phyloP scores from a whole-genome alignment of 1,140 invertebrate species.

The Yoshiicerus persimilis region DNA sequence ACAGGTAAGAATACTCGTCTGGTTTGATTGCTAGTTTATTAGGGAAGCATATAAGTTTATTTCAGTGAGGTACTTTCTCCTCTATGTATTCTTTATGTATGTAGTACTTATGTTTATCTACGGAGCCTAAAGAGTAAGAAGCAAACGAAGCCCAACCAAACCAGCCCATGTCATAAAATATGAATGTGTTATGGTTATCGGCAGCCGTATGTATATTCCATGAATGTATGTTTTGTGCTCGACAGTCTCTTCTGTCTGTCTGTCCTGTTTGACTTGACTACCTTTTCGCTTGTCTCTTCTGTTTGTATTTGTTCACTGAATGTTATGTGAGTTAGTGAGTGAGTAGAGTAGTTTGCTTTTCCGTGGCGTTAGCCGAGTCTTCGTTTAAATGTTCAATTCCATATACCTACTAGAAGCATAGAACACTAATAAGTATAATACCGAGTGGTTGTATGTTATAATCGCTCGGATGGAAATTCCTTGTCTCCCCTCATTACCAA shows the following conservation, averaged over 20 bases:
- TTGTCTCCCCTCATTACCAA: conserved; percentile 33
- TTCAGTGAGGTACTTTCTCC: neutral
- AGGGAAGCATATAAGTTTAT: neutral
- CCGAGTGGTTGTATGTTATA: neutral
- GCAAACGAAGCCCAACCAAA: neutral
- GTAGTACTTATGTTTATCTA: neutral
- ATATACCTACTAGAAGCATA: too few species aligned
- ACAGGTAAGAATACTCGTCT: too few species aligned
- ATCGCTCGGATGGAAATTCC: conserved; percentile 29
- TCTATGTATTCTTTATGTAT: neutral
- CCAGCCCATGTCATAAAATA: neutral
- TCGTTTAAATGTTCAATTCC: neutral
- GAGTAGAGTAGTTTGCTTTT: conserved; percentile 9
- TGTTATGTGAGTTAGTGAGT: neutral
- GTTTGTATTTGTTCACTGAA: conserved; percentile 27
- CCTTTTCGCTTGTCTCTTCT: neutral
- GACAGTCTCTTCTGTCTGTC: neutral
- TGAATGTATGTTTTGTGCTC: neutral
- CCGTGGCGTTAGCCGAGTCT: neutral
- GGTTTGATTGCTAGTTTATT: neutral
- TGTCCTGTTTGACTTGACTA: neutral
- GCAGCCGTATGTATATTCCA: conserved; percentile 1
- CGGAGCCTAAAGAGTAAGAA: neutral
- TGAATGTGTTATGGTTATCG: conserved; percentile 16
- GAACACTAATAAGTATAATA: too few species aligned